Evolutionary conservation across 1,140 invertebrate genomes (phyloP), one percentile per base, ranked within the genome.

Genomic region (Solenopsis invicta): DNA sequence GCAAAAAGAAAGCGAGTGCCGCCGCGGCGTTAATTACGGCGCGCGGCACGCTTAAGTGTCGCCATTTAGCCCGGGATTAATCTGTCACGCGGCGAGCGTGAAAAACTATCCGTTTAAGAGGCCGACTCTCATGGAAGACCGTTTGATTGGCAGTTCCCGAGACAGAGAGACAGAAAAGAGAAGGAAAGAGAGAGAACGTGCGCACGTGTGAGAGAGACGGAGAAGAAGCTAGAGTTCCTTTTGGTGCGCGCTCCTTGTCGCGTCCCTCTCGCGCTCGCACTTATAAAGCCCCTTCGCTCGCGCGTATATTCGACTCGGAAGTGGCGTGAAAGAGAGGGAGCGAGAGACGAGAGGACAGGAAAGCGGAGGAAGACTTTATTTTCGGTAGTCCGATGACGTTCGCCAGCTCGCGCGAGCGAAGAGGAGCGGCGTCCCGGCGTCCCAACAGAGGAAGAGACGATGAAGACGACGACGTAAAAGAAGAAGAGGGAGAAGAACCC

Each of bases 121-220:
- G 86, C 80, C 80, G 87, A 86, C 66, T 90, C 77, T 87, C 59
- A 64, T 56, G 71, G 85, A 78, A 64, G 62, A 69, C 80, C 64
- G 77, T 85, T 92, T 92, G 91, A 92, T 92, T 92, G 91, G 90
- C 91, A 92, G 91, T 78, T 88, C 87, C 82, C 72, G 87, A 88
- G 88, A 56, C 77, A 69, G 77, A 81, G 18, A 85, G 89, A 56
- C 34, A 37, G 52, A 69, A 16, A 64, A 48, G 45, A 59, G 13
- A 50, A 71, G 50, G 50, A 41, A 50, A 12, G 29, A n/a, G n/a
- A 59, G 77, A 24, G 21, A 29, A 29, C 2, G 29, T 29, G 29
- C 29, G 29, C 2, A 29, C 29, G 29, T 2, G 29, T 29, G 2
- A 54, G 61, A 21, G 37, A 52, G 18, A 52, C n/a, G 3, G 13